Conservation (phyloP, 2,797 vertebrate species). For the Sebastiscus albofasciatus region DNA sequence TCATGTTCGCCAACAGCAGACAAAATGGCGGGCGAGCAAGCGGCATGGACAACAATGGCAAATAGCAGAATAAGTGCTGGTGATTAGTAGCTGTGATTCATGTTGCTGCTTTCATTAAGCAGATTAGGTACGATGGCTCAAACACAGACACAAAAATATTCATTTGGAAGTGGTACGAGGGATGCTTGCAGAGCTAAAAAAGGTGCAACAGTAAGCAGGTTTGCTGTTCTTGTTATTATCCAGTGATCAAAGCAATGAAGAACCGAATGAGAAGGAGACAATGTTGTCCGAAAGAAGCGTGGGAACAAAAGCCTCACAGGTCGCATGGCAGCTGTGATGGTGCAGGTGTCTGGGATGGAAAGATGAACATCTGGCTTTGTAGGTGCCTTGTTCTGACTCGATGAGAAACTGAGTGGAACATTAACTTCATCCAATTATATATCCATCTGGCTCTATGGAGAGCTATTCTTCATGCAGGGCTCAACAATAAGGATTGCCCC, state of each 20-base stretch:
- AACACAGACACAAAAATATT: conserved; percentile 21
- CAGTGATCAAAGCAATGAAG: conserved; percentile 15
- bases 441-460: background rate
- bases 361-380: conserved; percentile 21
- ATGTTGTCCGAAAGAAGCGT: background rate
- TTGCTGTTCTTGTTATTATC: conserved; percentile 13
- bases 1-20: conserved; percentile 44
- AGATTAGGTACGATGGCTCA: conserved; percentile 10
- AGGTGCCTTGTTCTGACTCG: background rate
- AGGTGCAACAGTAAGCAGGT: conserved; percentile 8
- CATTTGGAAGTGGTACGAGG: conserved; percentile 1
- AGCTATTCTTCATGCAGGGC: background rate
- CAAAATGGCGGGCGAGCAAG: conserved; percentile 57
- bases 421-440: background rate
- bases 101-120: conserved; percentile 22
- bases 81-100: conserved; percentile 25
- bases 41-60: conserved; percentile 15
- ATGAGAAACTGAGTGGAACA: background rate
- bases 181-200: conserved; percentile 15
- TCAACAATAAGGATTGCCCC: no score
- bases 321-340: conserved; percentile 2
- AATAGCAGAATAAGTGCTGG: conserved; percentile 17
- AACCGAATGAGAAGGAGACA: background rate
- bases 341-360: conserved; percentile 12
- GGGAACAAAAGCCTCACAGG: conserved; percentile 17